phyloP scores from a whole-genome alignment of 2,888 invertebrate genomes.

The Eulithis prunata region DNA sequence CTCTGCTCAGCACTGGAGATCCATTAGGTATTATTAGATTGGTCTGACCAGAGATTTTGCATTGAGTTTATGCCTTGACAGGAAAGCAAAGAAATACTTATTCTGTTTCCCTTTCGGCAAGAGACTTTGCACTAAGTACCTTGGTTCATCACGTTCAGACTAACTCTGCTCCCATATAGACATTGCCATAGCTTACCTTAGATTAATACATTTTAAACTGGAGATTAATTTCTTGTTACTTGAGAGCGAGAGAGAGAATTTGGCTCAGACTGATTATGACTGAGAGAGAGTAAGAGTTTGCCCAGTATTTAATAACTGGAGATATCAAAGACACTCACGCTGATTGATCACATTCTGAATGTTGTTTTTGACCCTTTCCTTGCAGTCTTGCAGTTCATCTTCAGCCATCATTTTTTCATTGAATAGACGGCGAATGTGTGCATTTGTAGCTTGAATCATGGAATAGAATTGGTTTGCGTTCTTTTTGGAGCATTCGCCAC shows the following conservation, averaged over 20 bases:
- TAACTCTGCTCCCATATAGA: constrained; percentile 38
- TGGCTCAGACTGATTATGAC: constrained; percentile 27
- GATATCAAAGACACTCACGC: constrained; percentile 88
- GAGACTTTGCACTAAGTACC: constrained; percentile 22
- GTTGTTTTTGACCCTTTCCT: constrained; percentile 92
- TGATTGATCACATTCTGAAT: constrained; percentile 94
- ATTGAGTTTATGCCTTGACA: constrained; percentile 5
- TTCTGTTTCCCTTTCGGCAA: constrained; percentile 4
- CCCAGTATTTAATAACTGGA: constrained; percentile 6
- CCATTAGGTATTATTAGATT: constrained; percentile 19
- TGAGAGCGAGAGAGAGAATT: constrained; percentile 28
- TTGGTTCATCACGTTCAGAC: constrained; percentile 34
- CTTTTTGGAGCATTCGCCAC: constrained; percentile 96
- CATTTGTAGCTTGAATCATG: constrained; percentile 97
- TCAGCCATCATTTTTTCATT: constrained; percentile 94
- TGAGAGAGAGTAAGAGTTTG: constrained; percentile 20
- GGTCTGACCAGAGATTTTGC: constrained; percentile 26
- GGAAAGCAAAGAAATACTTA: not conserved
- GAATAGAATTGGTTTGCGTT: constrained; percentile 97
- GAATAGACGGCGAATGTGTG: constrained; percentile 93
- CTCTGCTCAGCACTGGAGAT: constrained; percentile 32
- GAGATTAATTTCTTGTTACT: constrained; percentile 31
- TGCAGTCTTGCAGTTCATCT: constrained; percentile 94
- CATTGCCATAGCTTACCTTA: constrained; percentile 59
- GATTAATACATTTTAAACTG: constrained; percentile 33